These are phyloP conservation scores for Pyrocephalus nanus DNA, from an alignment of 2,797 vertebrate species.

Conservation along the genomic window DNA sequence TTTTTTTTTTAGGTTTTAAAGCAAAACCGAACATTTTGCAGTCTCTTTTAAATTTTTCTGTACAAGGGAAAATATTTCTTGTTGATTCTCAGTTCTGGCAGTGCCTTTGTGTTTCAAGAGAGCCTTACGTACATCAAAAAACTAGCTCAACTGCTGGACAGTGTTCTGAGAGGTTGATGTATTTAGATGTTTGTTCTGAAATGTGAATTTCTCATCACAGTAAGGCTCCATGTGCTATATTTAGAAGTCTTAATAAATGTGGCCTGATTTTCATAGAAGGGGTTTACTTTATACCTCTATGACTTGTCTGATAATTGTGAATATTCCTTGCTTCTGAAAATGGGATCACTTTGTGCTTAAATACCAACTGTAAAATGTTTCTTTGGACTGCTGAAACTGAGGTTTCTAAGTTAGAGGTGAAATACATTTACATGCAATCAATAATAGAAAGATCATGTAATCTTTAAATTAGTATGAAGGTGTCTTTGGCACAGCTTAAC, in stretches of 20 bases:
- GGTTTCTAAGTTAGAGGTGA: background rate
- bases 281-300: background rate
- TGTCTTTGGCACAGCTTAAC: background rate
- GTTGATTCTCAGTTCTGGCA: background rate
- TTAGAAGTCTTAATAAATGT: background rate
- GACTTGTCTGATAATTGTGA: background rate
- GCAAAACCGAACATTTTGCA: background rate
- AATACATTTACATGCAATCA: background rate
- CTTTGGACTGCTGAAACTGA: background rate
- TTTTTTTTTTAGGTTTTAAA: background rate
- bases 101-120: background rate
- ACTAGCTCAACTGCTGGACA: background rate
- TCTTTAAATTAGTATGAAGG: background rate
- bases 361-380: background rate
- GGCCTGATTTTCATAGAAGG: background rate
- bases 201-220: background rate
- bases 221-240: background rate
- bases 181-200: constrained; percentile 17
- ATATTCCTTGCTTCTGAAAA: constrained; percentile 12
- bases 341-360: background rate
- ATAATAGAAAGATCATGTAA: background rate
- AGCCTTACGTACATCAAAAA: background rate
- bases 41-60: background rate
- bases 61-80: background rate
- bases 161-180: background rate